Evolutionary conservation across 2,113 vertebrate genomes (phyloP), one percentile per base, ranked within the genome.

Genomic region (Callionymus lyra): DNA sequence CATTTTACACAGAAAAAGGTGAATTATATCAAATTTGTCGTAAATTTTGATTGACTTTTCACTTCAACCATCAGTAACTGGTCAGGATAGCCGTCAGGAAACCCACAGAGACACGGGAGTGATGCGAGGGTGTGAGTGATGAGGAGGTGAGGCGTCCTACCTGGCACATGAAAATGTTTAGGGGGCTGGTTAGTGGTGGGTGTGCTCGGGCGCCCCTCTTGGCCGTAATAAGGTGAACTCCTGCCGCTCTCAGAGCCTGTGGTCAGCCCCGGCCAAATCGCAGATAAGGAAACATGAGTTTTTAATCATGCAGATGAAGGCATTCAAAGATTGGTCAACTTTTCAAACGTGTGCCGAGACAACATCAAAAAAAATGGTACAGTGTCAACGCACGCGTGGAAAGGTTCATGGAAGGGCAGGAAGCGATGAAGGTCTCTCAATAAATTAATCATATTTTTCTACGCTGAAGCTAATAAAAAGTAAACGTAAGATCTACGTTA

Each of bases 101-200:
- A 27, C 21, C 4, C 8, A 27, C 21, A 27, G 21, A 27, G 4
- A 27, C 4, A 27, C 21, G 8, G 8, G 19, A 21, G 12, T 27
- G 41, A 42, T 42, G 19, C n/a, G 14, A 13, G 13, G 13, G 16
- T 6, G 17, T 10, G 12, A 32, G 64, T 18, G 35, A 40, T 68
- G 50, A 65, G 13, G 4, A 70, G 65, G 68, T 77, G 76, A 71
- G 38, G 32, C 83, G 57, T 88, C 91, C 90, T 97, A 98, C 95
- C 95, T 96, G 95, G 95, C 74, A 98, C 89, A 87, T 98, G 95
- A 85, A 98, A 98, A 88, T 98, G 95, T 86, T 90, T 97, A 78
- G 95, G 94, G 35, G 90, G 89, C 85, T 97, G 94, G 88, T 89
- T 92, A 81, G 90, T 91, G 85, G 92, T 96, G 47, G 95, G 91